Percentiles rank a stretch among this genome's conserved stretches.
These are phyloP conservation scores for Leptogaster cylindrica DNA, from an alignment of 2,888 invertebrate species.

Conservation along the genomic window DNA sequence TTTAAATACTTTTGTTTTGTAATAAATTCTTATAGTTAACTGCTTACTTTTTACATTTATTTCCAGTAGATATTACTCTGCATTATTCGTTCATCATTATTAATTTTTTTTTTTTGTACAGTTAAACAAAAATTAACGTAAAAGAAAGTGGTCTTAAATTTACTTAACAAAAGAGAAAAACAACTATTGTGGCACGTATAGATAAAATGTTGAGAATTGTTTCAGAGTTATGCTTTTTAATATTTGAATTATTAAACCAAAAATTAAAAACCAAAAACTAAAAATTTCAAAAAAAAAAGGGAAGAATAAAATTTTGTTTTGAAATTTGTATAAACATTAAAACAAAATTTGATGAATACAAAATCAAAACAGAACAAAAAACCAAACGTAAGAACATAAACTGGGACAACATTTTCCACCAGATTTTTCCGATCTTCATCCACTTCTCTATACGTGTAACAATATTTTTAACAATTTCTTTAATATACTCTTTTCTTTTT, in stretches of 20 bases:
- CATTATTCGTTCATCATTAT: conserved; percentile 32
- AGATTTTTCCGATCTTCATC: conserved; percentile 24
- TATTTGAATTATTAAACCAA: neutral
- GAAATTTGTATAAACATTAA: neutral
- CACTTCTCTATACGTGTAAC: conserved; percentile 47
- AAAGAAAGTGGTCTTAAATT: conserved; percentile 43
- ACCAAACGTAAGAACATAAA: conserved; percentile 5
- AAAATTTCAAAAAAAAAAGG: too few species aligned
- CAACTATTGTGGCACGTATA: conserved; percentile 49
- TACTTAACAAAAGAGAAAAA: conserved; percentile 43
- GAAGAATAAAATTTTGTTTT: too few species aligned
- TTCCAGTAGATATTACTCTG: too few species aligned
- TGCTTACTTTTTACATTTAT: conserved; percentile 39
- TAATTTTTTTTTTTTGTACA: conserved; percentile 34
- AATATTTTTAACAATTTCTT: conserved; percentile 46
- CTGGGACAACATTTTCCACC: conserved; percentile 40
- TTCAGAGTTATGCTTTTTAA: neutral
- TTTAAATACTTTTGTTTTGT: conserved; percentile 33
- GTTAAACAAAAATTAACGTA: conserved; percentile 42
- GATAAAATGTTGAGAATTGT: conserved; percentile 20
- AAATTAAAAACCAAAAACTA: conserved; percentile 1
- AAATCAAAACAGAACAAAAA: conserved; percentile 2
- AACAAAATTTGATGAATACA: neutral
- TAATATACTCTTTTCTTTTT: conserved; percentile 27
- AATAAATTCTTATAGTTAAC: conserved; percentile 40